Evolutionary conservation across 1,140 invertebrate species (phyloP).

Genomic region (Glossosoma conforme): DNA sequence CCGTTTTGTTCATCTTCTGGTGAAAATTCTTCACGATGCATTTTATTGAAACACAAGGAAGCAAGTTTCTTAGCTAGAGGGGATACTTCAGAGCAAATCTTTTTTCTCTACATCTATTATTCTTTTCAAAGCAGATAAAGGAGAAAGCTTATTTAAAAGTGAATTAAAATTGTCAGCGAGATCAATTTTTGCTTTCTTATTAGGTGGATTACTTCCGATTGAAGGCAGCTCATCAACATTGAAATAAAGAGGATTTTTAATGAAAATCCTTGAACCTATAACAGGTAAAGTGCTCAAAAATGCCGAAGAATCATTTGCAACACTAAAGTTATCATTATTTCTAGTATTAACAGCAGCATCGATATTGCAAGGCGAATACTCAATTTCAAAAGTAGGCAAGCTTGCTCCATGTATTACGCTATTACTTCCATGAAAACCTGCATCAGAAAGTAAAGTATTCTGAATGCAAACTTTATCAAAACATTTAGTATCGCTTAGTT

Average conservation of each 20-base stretch:
- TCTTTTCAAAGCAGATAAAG: conserved; percentile 24
- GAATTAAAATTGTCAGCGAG: conserved; percentile 23
- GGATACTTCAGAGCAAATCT: conserved; percentile 28
- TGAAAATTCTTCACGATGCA: conserved; percentile 13
- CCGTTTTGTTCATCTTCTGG: conserved; percentile 11
- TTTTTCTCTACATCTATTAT: conserved; percentile 23
- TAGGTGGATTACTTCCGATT: conserved; percentile 8
- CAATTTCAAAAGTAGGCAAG: conserved; percentile 28
- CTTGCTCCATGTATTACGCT: conserved; percentile 11
- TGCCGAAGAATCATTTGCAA: conserved; percentile 5
- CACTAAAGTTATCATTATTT: not conserved
- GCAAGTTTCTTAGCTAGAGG: conserved; percentile 26
- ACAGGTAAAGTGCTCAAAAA: conserved; percentile 28
- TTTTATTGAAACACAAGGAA: conserved; percentile 28
- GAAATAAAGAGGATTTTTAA: conserved; percentile 30
- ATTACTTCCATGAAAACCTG: conserved; percentile 2
- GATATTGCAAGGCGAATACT: conserved; percentile 27
- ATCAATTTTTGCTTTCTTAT: conserved; percentile 21
- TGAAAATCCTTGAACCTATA: conserved; percentile 27
- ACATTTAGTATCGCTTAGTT: no score
- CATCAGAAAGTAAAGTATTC: conserved; percentile 10
- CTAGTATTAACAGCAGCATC: not conserved
- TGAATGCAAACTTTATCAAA: conserved; percentile 17
- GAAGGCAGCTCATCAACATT: conserved; percentile 14
- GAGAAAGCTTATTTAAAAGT: conserved; percentile 27